Conservation (phyloP, 2,888 invertebrate genomes). For the Aromia moschata region DNA sequence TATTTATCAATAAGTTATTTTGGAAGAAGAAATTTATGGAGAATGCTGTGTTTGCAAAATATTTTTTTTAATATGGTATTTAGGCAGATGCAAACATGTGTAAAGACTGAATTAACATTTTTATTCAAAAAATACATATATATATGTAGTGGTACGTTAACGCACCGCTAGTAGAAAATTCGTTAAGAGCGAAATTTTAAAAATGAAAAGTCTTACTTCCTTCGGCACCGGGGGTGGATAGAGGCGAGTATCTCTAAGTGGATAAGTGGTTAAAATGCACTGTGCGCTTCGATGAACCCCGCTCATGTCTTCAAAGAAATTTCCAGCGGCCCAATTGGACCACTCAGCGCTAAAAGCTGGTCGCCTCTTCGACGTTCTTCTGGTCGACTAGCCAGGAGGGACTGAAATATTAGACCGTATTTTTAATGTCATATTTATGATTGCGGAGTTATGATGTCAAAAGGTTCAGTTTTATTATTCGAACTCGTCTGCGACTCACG, state of each 20-base stretch:
- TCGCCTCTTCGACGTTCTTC: slow-evolving; percentile 1
- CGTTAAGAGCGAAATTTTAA: too few relatives aligned
- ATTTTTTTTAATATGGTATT: too few relatives aligned
- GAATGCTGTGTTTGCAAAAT: too few relatives aligned
- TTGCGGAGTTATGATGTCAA: slow-evolving; percentile 58
- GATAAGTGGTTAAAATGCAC: slow-evolving; percentile 62
- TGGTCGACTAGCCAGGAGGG: slow-evolving; percentile 48
- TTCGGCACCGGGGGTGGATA: slow-evolving; percentile 29
- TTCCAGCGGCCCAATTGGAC: slow-evolving; percentile 45
- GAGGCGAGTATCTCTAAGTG: slow-evolving; percentile 37
- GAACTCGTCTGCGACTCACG: slow-evolving; percentile 49
- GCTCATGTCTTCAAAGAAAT: slow-evolving; percentile 59
- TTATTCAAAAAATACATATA: too few relatives aligned
- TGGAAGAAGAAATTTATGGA: too few relatives aligned
- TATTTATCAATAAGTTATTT: too few relatives aligned
- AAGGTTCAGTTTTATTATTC: slow-evolving; percentile 58
- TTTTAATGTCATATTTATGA: slow-evolving; percentile 61
- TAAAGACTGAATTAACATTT: too few relatives aligned
- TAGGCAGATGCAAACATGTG: too few relatives aligned
- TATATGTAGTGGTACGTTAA: too few relatives aligned
- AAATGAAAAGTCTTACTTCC: slow-evolving; percentile 40
- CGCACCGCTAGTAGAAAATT: too few relatives aligned
- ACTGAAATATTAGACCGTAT: slow-evolving; percentile 60
- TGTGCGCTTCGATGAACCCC: slow-evolving; percentile 61
- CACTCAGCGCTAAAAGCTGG: slow-evolving; percentile 21